These are phyloP conservation scores for Anodontia alba DNA, from an alignment of 2,888 invertebrate genomes.

Conservation along the genomic window DNA sequence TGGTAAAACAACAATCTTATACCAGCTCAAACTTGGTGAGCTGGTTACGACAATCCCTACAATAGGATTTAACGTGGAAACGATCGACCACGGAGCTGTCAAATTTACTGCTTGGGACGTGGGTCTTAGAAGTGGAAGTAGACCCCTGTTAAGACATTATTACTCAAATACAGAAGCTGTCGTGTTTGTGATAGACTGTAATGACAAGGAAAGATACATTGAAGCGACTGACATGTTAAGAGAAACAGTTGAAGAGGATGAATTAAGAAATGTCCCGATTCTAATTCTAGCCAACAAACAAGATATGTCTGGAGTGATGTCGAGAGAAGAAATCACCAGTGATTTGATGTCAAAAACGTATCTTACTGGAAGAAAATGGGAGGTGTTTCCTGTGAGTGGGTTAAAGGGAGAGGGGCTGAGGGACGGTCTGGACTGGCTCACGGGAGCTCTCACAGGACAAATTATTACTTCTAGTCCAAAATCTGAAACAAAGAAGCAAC, in stretches of 20 bases:
- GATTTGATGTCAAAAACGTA: constrained; percentile 27
- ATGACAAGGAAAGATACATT: constrained; percentile 56
- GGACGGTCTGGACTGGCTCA: constrained; percentile 62
- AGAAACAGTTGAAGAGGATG: constrained; percentile 38
- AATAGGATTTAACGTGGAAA: constrained; percentile 68
- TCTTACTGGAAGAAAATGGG: constrained; percentile 23
- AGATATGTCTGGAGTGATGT: constrained; percentile 57
- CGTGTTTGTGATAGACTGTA: constrained; percentile 69
- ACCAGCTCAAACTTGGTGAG: constrained; percentile 60
- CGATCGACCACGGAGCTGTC: constrained; percentile 51
- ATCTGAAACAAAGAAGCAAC: not conserved
- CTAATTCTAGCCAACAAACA: constrained; percentile 69
- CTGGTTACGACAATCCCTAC: constrained; percentile 69
- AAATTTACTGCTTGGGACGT: constrained; percentile 61
- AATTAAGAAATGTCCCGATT: constrained; percentile 48
- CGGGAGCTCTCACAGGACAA: not conserved
- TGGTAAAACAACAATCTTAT: constrained; percentile 67
- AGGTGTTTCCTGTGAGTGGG: constrained; percentile 51
- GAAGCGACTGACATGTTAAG: constrained; percentile 51
- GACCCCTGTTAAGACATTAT: constrained; percentile 63
- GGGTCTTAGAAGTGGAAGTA: constrained; percentile 59
- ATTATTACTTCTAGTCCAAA: not conserved
- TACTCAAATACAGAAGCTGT: constrained; percentile 55
- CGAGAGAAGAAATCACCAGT: constrained; percentile 51
- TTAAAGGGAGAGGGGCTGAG: constrained; percentile 44